Percentiles rank a stretch among this genome's conserved stretches.
Evolutionary conservation across 2,797 vertebrate species (phyloP).

Genomic region (Holocentrus rufus): DNA sequence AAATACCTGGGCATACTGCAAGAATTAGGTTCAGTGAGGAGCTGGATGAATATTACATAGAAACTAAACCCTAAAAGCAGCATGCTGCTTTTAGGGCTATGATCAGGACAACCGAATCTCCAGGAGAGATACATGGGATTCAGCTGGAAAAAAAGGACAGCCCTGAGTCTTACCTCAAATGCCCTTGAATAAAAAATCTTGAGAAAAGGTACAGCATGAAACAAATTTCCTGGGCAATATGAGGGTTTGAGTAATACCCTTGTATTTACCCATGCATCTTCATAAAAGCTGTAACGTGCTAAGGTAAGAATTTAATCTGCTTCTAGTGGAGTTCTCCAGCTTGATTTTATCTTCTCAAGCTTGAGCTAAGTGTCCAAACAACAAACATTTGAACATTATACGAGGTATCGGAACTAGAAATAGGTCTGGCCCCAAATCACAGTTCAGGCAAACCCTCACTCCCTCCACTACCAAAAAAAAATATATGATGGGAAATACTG

Average conservation of each 20-base stretch:
- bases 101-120: no score
- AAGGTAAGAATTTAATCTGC: no score
- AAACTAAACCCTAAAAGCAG: no score
- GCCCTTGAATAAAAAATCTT: background rate
- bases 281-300: no score
- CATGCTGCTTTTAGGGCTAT: no score
- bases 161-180: background rate
- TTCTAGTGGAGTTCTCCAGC: no score
- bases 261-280: no score
- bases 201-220: background rate
- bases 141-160: background rate
- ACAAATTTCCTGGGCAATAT: background rate
- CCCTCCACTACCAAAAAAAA: constrained; percentile 7
- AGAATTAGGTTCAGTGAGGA: background rate
- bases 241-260: background rate
- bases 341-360: no score
- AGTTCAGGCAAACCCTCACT: constrained; percentile 1
- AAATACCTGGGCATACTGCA: no score
- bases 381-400: background rate
- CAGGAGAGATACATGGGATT: no score
- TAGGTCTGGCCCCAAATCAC: constrained; percentile 3
- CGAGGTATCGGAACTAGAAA: background rate
- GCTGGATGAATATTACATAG: no score
- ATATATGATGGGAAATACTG: constrained; percentile 23
- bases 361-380: background rate